Conservation (phyloP, 2,888 invertebrate species). For the Gandaritis pyraliata region DNA sequence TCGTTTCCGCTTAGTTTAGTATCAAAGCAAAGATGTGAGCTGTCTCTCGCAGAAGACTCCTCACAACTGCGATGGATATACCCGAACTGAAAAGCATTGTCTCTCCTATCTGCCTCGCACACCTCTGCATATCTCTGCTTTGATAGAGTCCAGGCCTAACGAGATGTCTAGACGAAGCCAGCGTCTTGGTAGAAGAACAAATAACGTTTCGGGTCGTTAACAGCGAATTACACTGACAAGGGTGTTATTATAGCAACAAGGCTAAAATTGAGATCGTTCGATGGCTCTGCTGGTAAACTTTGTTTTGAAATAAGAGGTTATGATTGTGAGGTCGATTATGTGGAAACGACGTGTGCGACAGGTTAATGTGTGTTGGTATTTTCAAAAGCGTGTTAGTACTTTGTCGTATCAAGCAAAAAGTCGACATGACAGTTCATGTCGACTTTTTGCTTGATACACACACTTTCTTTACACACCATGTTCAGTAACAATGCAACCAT, state of each 20-base stretch:
- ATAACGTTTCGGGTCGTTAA: constrained; percentile 82
- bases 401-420: not conserved
- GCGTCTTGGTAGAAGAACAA: constrained; percentile 78
- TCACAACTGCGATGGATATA: too few species aligned
- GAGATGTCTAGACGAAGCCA: constrained; percentile 60
- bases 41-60: too few species aligned
- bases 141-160: constrained; percentile 11
- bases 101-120: too few species aligned
- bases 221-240: constrained; percentile 69
- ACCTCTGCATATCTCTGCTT: too few species aligned
- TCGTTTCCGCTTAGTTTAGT: too few species aligned
- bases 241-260: constrained; percentile 71
- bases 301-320: constrained; percentile 17
- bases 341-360: constrained; percentile 19
- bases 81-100: too few species aligned
- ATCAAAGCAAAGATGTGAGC: too few species aligned
- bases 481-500: too few species aligned
- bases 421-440: too few species aligned
- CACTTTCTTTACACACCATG: too few species aligned
- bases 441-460: too few species aligned
- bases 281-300: constrained; percentile 55
- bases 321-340: constrained; percentile 18
- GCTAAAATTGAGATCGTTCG: constrained; percentile 53
- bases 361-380: constrained; percentile 4
- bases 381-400: too few species aligned